A percentile compares a stretch with the other conserved stretches of the same genome.
phyloP scores from a whole-genome alignment of 2,797 vertebrate species.

The Tenualosa thibaudeaui region DNA sequence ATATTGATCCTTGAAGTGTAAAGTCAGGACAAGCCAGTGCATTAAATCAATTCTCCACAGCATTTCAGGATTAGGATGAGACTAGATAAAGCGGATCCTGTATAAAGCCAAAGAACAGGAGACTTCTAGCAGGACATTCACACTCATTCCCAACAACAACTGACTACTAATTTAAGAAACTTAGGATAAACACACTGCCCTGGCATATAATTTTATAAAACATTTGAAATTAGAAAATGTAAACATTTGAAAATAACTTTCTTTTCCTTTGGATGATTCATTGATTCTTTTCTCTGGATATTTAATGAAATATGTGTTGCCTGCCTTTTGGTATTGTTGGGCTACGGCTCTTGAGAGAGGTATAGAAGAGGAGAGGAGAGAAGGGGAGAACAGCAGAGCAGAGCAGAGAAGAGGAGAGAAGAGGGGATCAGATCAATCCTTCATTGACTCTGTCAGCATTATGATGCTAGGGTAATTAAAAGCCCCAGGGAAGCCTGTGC shows the following conservation, averaged over 20 bases:
- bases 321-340: constrained; percentile 37
- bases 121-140: neutral
- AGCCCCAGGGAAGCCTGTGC: constrained; percentile 68
- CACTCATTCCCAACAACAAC: neutral
- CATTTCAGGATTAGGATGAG: neutral
- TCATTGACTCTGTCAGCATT: constrained; percentile 72
- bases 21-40: constrained; percentile 3
- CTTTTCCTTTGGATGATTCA: neutral
- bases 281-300: constrained; percentile 41
- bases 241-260: neutral
- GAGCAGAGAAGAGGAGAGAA: constrained; percentile 24
- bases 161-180: neutral
- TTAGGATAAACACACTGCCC: neutral
- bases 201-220: no score
- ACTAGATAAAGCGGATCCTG: neutral
- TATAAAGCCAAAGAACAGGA: neutral
- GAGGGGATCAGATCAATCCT: constrained; percentile 78
- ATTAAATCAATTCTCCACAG: neutral
- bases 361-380: no score
- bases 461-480: constrained; percentile 80
- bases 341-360: constrained; percentile 58
- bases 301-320: constrained; percentile 67
- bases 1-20: constrained; percentile 9
- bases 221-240: no score
- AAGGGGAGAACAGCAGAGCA: no score